Conservation (phyloP, 2,113 vertebrate species). For the Hirundichthys speculiger region DNA sequence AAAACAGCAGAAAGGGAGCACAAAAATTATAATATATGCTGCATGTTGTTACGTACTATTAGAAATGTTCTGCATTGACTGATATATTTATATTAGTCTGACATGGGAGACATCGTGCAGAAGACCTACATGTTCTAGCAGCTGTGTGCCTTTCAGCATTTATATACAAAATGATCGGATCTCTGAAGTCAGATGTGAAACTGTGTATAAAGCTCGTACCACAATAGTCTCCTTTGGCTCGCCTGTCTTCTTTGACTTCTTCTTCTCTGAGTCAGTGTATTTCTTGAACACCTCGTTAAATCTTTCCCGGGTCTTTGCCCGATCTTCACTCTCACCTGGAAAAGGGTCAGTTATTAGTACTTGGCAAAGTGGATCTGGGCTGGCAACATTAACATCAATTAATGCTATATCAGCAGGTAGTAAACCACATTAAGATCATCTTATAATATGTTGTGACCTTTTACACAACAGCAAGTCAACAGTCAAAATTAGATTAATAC, state of each 20-base stretch:
- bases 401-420: no score
- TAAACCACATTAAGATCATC: no score
- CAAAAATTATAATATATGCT: neutral
- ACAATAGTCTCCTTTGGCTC: conserved; percentile 82
- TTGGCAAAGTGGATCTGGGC: neutral
- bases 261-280: conserved; percentile 79
- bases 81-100: no score
- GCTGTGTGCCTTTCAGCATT: no score
- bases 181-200: neutral
- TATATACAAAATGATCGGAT: neutral
- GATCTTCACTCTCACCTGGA: conserved; percentile 89
- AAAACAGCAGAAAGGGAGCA: conserved; percentile 11
- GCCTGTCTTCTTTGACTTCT: conserved; percentile 81
- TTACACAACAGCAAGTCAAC: no score
- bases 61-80: no score
- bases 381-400: neutral
- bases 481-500: no score
- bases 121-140: no score
- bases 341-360: conserved; percentile 20
- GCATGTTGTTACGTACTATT: no score
- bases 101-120: no score
- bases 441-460: no score
- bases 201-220: conserved; percentile 70
- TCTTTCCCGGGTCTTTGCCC: conserved; percentile 86
- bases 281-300: conserved; percentile 90